These are phyloP conservation scores for Drosophila kambysellisi DNA, from an alignment of 2,888 invertebrate genomes.

Conservation along the genomic window DNA sequence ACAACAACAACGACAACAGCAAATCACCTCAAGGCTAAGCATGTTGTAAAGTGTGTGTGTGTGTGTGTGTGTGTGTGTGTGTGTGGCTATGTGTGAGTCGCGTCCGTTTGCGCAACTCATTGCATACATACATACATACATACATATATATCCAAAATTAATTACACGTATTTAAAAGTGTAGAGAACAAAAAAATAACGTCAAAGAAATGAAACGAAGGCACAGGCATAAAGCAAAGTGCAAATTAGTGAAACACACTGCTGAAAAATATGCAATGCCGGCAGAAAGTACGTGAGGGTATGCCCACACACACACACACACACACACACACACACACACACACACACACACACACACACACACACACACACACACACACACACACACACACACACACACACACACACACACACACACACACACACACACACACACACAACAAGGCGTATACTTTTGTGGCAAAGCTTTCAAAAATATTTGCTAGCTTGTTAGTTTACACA, in stretches of 20 bases:
- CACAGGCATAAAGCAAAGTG: constrained; percentile 69
- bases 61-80: constrained; percentile 11
- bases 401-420: constrained; percentile 1
- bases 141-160: constrained; percentile 61
- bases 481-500: constrained; percentile 69
- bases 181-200: constrained; percentile 37
- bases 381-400: constrained; percentile 6
- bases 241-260: constrained; percentile 78
- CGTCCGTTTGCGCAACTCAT: constrained; percentile 40
- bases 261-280: constrained; percentile 67
- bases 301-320: constrained; percentile 4
- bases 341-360: too few relatives aligned
- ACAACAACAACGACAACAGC: constrained; percentile 24
- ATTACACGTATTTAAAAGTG: constrained; percentile 80
- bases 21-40: constrained; percentile 58
- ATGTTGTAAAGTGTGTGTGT: constrained; percentile 39
- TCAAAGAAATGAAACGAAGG: constrained; percentile 31
- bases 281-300: constrained; percentile 16
- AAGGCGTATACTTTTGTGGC: constrained; percentile 66
- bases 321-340: neutral
- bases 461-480: constrained; percentile 74
- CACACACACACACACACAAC: constrained; percentile 4
- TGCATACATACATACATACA: constrained; percentile 4
- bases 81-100: constrained; percentile 12
- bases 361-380: constrained; percentile 5